Conservation (phyloP, 2,888 invertebrate genomes). For the Cataglyphis altisquamis region DNA sequence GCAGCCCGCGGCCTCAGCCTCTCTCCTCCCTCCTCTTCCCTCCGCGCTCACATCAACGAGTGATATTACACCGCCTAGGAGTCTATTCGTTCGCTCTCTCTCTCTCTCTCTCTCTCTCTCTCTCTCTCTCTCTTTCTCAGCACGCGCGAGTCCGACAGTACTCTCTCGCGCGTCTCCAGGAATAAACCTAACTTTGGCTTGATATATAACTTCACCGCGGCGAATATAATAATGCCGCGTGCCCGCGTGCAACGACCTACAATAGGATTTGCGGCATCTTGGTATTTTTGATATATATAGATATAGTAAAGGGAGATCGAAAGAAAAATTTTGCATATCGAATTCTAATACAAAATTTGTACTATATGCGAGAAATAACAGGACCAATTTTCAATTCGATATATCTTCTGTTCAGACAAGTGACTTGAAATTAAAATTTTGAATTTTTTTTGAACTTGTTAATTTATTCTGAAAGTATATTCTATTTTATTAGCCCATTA, state of each 20-base stretch:
- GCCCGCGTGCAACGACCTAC: slow-evolving; percentile 50
- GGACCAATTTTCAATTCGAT: too few relatives aligned
- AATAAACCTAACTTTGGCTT: slow-evolving; percentile 49
- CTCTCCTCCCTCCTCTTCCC: slow-evolving; percentile 49
- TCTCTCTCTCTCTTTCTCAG: slow-evolving; percentile 43
- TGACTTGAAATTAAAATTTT: too few relatives aligned
- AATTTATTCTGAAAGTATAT: too few relatives aligned
- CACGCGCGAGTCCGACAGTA: slow-evolving; percentile 56
- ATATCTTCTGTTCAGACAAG: too few relatives aligned
- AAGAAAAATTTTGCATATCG: not conserved
- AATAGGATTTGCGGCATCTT: slow-evolving; percentile 28
- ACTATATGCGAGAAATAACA: too few relatives aligned
- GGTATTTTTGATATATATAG: not conserved
- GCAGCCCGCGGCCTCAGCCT: slow-evolving; percentile 60
- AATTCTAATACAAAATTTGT: too few relatives aligned
- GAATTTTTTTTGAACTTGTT: too few relatives aligned
- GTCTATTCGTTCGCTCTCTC: slow-evolving; percentile 38
- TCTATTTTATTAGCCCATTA: too few relatives aligned
- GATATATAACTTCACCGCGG: slow-evolving; percentile 49
- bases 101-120: slow-evolving; percentile 17
- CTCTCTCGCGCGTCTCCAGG: slow-evolving; percentile 51
- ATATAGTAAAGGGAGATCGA: not conserved
- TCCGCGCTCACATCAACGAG: slow-evolving; percentile 42
- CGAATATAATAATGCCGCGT: slow-evolving; percentile 41
- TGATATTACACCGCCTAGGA: slow-evolving; percentile 58